These are phyloP conservation scores for Lerista edwardsae DNA, from an alignment of 2,797 vertebrate genomes.

Conservation along the genomic window DNA sequence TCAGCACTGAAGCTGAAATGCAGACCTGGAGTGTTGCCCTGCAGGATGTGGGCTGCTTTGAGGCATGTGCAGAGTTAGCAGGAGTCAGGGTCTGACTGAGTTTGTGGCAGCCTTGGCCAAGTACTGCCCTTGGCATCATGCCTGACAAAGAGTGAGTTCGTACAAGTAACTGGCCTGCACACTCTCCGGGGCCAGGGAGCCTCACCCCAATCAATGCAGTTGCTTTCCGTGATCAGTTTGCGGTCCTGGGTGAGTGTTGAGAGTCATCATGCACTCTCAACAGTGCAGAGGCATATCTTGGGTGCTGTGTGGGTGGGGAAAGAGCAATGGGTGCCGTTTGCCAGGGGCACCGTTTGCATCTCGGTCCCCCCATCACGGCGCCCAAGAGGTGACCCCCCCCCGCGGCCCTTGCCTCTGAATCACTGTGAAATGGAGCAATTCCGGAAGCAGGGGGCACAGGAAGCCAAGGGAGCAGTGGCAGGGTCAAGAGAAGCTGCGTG, in stretches of 20 bases:
- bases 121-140: background rate
- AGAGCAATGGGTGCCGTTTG: too few species aligned
- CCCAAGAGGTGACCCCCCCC: too few species aligned
- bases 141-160: background rate
- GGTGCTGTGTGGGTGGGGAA: too few species aligned
- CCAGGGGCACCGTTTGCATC: too few species aligned
- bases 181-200: conserved; percentile 32
- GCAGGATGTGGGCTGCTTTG: background rate
- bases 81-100: background rate
- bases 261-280: too few species aligned
- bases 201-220: conserved; percentile 8
- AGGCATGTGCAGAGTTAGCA: background rate
- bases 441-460: too few species aligned
- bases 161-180: background rate
- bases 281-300: too few species aligned
- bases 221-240: conserved; percentile 4
- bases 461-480: too few species aligned
- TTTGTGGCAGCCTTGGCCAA: background rate
- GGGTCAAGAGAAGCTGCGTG: too few species aligned
- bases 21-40: background rate
- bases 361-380: too few species aligned
- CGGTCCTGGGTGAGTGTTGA: conserved; percentile 7
- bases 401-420: too few species aligned
- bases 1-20: background rate
- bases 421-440: too few species aligned